A percentile compares a stretch with the other conserved stretches of the same genome.
Evolutionary conservation across 2,888 invertebrate species (phyloP).

Genomic region (Ormyrus rosae): DNA sequence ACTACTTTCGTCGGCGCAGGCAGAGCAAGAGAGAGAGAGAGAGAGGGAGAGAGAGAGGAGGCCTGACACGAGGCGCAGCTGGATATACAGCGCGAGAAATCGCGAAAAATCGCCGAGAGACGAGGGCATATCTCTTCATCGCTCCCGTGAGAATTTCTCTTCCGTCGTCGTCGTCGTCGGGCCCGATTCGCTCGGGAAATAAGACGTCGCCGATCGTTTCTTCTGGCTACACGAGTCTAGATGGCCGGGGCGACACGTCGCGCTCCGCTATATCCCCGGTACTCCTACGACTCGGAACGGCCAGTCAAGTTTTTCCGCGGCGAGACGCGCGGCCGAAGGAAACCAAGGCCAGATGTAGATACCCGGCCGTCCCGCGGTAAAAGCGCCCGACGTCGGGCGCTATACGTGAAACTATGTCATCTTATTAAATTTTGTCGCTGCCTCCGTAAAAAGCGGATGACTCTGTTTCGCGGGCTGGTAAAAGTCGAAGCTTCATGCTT

Average conservation of each 20-base stretch:
- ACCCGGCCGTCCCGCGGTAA: background rate
- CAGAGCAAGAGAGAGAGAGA: background rate
- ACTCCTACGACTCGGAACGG: constrained; percentile 25
- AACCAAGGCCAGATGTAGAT: background rate
- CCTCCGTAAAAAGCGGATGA: too few species aligned
- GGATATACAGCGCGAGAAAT: constrained; percentile 2
- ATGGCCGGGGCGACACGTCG: too few species aligned
- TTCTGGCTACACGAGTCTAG: background rate
- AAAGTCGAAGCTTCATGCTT: too few species aligned
- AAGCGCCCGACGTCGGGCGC: too few species aligned
- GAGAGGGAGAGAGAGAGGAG: too few species aligned
- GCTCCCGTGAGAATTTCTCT: constrained; percentile 36
- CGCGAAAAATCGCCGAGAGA: constrained; percentile 23
- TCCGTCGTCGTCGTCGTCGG: background rate
- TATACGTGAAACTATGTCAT: too few species aligned
- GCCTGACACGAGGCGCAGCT: background rate
- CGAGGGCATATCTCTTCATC: constrained; percentile 31
- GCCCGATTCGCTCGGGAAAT: constrained; percentile 12
- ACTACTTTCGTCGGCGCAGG: constrained; percentile 11
- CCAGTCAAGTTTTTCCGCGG: constrained; percentile 24
- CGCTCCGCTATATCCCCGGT: background rate
- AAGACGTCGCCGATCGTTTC: constrained; percentile 18
- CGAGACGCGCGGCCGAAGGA: background rate
- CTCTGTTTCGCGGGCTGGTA: too few species aligned
- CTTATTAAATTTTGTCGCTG: too few species aligned